Base-by-base conservation (phyloP, 2,113 vertebrate species). In the Pelodiscus sinensis region DNA sequence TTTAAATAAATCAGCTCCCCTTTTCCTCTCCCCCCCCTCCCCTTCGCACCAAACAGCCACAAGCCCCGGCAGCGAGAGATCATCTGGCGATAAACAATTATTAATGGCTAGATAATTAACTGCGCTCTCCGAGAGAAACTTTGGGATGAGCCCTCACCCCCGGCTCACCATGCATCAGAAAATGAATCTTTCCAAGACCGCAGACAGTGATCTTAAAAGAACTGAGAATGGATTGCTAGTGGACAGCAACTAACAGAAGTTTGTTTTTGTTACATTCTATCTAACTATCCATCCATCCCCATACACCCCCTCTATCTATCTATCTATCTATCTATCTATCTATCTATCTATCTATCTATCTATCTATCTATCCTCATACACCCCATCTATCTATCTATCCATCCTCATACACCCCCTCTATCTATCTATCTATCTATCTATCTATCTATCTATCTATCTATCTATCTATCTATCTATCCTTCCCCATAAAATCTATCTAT, bases 241-340 rank as follows among this genome's bases (percentile, higher is more conserved):
- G 13, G 71, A 35, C 38, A 87, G 87, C 13, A 84, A 88, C 8
- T 8, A 82, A 71, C 10, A 71, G 89, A 96, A 97, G 90, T 97
- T 95, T 79, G 25, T 73, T 44, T 44, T 44, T 44, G 5, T 5
- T n/a, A n/a, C n/a, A n/a, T n/a, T n/a, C n/a, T 54, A 54, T 14
- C 52, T 54, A 54, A 11, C 52, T 14, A 54, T 54, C 52, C 52
- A 54, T 54, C 52, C 52, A 54, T 54, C 10, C 14, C 52, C 52
- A 54, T 14, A 54, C 52, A 54, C 52, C 6, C 14, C 8, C 52
- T 54, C 13, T 54, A 54, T 8, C 52, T 54, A 54, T 54, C 8
- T 14, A 54, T 14, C 52, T 52, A 52, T 12, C 52, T 12, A 52
- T 52, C 52, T 52, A 12, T 52, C 52, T 52, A 54, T 54, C 52